phyloP scores from a whole-genome alignment of 2,888 invertebrate species.

The Campoletis raptor region DNA sequence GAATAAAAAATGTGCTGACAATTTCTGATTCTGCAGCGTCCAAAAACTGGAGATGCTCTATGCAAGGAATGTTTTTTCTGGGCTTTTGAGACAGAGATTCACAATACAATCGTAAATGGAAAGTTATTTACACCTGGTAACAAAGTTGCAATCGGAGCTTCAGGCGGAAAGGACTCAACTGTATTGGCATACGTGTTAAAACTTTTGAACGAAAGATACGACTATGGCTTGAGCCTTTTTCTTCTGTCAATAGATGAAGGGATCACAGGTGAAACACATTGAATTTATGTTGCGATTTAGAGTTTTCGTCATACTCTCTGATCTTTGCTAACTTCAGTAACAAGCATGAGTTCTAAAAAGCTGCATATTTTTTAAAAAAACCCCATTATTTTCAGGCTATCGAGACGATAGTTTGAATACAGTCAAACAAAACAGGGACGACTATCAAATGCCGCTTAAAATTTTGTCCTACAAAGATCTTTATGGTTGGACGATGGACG shows the following conservation, averaged over 20 bases:
- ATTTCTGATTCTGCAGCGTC: conserved; percentile 87
- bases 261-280: conserved; percentile 89
- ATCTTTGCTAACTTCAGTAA: not conserved
- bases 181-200: conserved; percentile 98
- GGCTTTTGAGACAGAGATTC: conserved; percentile 98
- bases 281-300: not conserved
- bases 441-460: conserved; percentile 97
- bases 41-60: conserved; percentile 95
- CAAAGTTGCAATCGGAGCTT: conserved; percentile 96
- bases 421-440: conserved; percentile 96
- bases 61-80: conserved; percentile 98
- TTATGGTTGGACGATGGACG: conserved; percentile 99
- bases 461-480: conserved; percentile 98
- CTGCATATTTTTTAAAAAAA: not conserved
- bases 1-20: conserved; percentile 11
- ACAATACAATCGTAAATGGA: conserved; percentile 94
- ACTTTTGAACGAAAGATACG: conserved; percentile 94
- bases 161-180: conserved; percentile 98
- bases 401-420: conserved; percentile 98
- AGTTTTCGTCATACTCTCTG: too few species aligned
- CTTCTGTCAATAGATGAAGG: conserved; percentile 99
- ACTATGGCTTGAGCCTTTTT: conserved; percentile 95
- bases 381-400: conserved; percentile 87
- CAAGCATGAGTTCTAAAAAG: not conserved
- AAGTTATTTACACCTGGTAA: conserved; percentile 93